Evolutionary conservation across 2,797 vertebrate species (phyloP), one percentile per base, ranked within the genome.

Genomic region (Aphelocoma californica): DNA sequence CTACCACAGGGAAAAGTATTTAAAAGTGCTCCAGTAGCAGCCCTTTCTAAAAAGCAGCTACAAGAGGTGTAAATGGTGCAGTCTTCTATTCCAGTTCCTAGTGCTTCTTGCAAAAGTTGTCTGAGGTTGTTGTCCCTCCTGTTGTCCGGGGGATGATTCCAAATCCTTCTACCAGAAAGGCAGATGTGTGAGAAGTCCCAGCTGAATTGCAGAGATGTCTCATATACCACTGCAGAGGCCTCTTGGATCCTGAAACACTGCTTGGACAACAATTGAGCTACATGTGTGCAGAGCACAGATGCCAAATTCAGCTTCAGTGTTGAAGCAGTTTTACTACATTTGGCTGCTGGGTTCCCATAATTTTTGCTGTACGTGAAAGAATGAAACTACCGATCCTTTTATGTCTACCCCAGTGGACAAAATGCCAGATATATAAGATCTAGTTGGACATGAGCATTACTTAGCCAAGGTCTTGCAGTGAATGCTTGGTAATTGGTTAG

Each of bases 281-380:
- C 86, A 92, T 87, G 90, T 94, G 93, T 95, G 86, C 67, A 10
- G 51, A 94, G 56, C 60, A 9, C 2, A 53, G 60, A 18, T 94
- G 94, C 94, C 94, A 96, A 94, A 86, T 93, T 80, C 88, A 73
- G 74, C 83, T 90, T 94, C 88, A 93, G 34, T 45, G 32, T 13
- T 87, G 81, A 93, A 90, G 81, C 88, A 92, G 48, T 96, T 96
- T 96, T 96, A 97, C 96, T 95, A 87, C 94, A 40, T 73, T 96
- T 97, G 96, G 96, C 96, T 92, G 64, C 86, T 85, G 78, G 45
- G 67, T 80, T 67, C 66, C 78, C 71, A 89, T 92, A 90, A 66
- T 90, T 95, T 94, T 86, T 95, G 66, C 53, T 60, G 74, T 95
- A 94, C 64, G 78, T 97, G 96, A 80, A 94, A 89, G 92, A 97